Evolutionary conservation across 1,140 invertebrate genomes (phyloP), one percentile per base, ranked within the genome.

Genomic region (Amyelois transitella): DNA sequence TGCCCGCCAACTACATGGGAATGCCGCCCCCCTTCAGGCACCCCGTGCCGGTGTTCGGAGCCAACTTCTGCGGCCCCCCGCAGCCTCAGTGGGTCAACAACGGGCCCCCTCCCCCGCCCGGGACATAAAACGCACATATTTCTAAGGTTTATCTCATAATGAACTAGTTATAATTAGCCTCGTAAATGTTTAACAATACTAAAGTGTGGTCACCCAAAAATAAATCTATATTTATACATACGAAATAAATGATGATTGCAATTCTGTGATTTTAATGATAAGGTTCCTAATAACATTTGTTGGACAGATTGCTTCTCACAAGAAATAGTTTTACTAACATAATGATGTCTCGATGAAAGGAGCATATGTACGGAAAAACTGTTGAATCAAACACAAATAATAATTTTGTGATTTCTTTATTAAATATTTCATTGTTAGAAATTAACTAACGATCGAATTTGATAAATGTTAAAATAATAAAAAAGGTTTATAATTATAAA

Each of bases 351-450:
- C n/a, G n/a, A n/a, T n/a, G n/a, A n/a, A n/a, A n/a, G n/a, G n/a
- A n/a, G n/a, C n/a, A n/a, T n/a, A n/a, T n/a, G n/a, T n/a, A n/a
- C n/a, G n/a, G n/a, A n/a, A n/a, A n/a, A n/a, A n/a, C n/a, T n/a
- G n/a, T n/a, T 18, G 17, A 38, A 3, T n/a, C 25, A 51, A 45
- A 48, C n/a, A n/a, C 1, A 52, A 22, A 24, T 12, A 74, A 66
- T 55, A 58, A 72, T 84, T 83, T 85, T 85, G 76, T 85, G 79
- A 87, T 87, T 84, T 87, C 78, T 87, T 87, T 87, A 87, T 87
- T 85, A 87, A 87, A 87, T 87, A 85, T 85, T 85, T 87, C 80
- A 87, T 75, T 87, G 84, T 87, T 87, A 87, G 84, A 87, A 85
- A 86, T 83, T 75, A 86, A 87, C 84, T 87, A 85, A 87, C 84